Evolutionary conservation across 2,888 invertebrate species (phyloP).

Genomic region (Amphimallon solstitiale): DNA sequence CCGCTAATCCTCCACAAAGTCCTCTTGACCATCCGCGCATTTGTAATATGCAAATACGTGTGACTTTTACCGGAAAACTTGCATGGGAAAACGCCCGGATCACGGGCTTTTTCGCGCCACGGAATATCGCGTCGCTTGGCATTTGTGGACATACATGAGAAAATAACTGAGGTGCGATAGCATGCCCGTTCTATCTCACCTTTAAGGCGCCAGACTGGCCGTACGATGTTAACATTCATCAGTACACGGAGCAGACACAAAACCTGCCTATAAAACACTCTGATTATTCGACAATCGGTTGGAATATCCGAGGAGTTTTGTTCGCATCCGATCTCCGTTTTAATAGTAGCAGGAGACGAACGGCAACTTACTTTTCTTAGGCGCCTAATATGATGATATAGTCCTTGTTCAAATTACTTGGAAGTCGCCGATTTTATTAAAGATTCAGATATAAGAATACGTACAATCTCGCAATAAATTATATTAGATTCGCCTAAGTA

Average conservation of each 20-base stretch:
- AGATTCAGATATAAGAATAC: no score
- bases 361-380: no score
- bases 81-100: neutral
- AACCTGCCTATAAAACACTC: constrained; percentile 56
- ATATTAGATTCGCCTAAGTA: no score
- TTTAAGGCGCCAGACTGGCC: constrained; percentile 59
- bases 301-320: no score
- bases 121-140: neutral
- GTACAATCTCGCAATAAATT: no score
- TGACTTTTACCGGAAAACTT: no score
- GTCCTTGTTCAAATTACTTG: no score
- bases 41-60: neutral
- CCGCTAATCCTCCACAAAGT: neutral
- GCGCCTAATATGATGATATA: no score
- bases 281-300: constrained; percentile 52
- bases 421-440: no score
- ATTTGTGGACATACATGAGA: constrained; percentile 2
- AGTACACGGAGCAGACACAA: constrained; percentile 43
- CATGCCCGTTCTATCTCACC: constrained; percentile 52
- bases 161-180: constrained; percentile 36
- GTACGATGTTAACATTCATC: constrained; percentile 57
- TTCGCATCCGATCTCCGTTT: no score
- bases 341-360: no score
- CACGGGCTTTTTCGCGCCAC: constrained; percentile 12
- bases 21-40: neutral